These are phyloP conservation scores for Plemyria rubiginata DNA, from an alignment of 2,888 invertebrate genomes.

Conservation along the genomic window DNA sequence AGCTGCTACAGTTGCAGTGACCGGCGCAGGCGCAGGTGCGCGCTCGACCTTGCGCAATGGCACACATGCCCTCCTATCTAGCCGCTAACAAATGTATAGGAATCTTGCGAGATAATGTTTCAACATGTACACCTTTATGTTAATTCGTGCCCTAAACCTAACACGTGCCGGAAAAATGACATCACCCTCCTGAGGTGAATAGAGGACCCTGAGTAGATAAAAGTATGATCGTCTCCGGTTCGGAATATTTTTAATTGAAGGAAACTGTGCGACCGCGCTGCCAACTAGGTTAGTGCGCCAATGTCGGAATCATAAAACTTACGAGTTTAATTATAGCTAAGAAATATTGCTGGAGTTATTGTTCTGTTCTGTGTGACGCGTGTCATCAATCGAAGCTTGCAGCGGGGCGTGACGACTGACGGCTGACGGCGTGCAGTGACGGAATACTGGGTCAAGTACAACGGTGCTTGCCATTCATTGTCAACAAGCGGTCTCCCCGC, in stretches of 20 bases:
- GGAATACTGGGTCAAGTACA: conserved; percentile 83
- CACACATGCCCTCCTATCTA: conserved; percentile 65
- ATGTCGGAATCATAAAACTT: conserved; percentile 74
- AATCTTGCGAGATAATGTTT: conserved; percentile 75
- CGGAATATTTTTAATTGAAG: conserved; percentile 67
- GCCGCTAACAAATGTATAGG: conserved; percentile 70
- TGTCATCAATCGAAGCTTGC: conserved; percentile 64
- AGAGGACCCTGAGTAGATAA: conserved; percentile 15
- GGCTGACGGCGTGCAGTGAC: conserved; percentile 59
- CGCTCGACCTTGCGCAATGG: conserved; percentile 79
- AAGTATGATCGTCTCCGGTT: conserved; percentile 52
- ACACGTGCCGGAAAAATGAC: conserved; percentile 61
- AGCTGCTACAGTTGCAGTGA: conserved; percentile 73
- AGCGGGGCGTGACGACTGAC: conserved; percentile 55
- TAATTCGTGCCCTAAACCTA: conserved; percentile 54
- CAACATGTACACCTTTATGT: conserved; percentile 64
- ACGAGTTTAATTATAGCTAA: conserved; percentile 58
- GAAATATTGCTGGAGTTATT: conserved; percentile 47
- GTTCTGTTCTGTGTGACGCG: conserved; percentile 55
- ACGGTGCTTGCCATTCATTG: conserved; percentile 84
- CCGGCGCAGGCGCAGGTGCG: conserved; percentile 66
- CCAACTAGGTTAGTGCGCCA: conserved; percentile 80
- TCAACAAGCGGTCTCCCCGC: conserved; percentile 58
- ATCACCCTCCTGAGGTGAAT: conserved; percentile 51
- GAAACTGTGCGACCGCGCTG: conserved; percentile 59